Conservation (phyloP, 2,113 vertebrate genomes). For the Amphilophus citrinellus region DNA sequence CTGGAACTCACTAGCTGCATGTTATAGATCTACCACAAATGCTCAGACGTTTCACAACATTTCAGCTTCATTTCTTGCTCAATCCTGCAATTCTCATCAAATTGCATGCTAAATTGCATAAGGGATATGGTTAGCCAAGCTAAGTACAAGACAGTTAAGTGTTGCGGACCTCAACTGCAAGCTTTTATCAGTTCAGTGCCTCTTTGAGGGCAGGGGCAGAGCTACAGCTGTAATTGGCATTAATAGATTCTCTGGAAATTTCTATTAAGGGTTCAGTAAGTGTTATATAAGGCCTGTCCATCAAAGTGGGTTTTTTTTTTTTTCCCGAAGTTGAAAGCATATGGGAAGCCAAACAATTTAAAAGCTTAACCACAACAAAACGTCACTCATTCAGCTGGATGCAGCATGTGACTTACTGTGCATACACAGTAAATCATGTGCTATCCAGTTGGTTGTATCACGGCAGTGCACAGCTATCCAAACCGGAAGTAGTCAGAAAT, state of each 20-base stretch:
- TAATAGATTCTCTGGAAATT: neutral
- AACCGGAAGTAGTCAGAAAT: too few species aligned
- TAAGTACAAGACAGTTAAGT: neutral
- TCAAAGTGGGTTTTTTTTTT: neutral
- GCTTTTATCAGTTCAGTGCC: neutral
- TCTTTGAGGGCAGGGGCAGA: neutral
- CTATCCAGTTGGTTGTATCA: too few species aligned
- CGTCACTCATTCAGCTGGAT: too few species aligned
- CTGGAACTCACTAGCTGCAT: too few species aligned
- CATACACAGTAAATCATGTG: too few species aligned
- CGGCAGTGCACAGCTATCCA: too few species aligned
- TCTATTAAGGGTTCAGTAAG: neutral
- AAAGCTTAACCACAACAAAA: too few species aligned
- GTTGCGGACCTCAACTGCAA: too few species aligned
- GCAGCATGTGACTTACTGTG: too few species aligned
- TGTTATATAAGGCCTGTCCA: neutral
- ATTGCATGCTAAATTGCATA: neutral
- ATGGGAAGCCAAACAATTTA: neutral
- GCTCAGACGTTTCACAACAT: neutral
- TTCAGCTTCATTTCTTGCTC: neutral
- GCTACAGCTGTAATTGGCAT: neutral
- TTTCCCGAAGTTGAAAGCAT: neutral
- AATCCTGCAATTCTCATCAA: rapidly evolving
- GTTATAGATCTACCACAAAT: neutral
- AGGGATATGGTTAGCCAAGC: neutral